These are phyloP conservation scores for Albula glossodonta DNA, from an alignment of 2,113 vertebrate genomes.

Conservation along the genomic window DNA sequence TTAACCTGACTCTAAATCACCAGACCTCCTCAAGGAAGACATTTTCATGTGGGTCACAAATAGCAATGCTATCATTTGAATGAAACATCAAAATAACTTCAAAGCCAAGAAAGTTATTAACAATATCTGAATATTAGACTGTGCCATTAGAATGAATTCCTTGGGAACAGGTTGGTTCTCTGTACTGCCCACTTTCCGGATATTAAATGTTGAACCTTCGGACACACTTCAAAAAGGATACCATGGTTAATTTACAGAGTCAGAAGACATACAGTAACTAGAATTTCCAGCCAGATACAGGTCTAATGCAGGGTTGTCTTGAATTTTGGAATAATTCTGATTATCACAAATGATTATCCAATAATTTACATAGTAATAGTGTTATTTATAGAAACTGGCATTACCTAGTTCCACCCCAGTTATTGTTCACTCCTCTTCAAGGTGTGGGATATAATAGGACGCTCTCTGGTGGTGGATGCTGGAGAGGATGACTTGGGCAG, in stretches of 20 bases:
- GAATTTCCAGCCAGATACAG: not conserved
- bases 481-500: constrained; percentile 84
- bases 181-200: not conserved
- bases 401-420: not conserved
- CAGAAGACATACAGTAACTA: not conserved
- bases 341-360: not conserved
- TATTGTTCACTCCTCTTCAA: constrained; percentile 43
- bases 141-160: not conserved
- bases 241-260: not conserved
- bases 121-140: not conserved
- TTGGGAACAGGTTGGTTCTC: not conserved
- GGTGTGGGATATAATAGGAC: constrained; percentile 89
- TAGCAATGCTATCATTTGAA: not conserved
- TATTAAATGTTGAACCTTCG: not conserved
- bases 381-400: not conserved
- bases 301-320: not conserved
- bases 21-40: not conserved
- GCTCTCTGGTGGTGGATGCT: constrained; percentile 83
- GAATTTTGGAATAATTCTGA: not conserved
- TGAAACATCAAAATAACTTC: not conserved
- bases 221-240: not conserved
- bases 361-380: not conserved
- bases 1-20: not conserved
- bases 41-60: not conserved
- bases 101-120: not conserved